phyloP scores from a whole-genome alignment of 2,888 invertebrate genomes.

The Nyleta sp. region DNA sequence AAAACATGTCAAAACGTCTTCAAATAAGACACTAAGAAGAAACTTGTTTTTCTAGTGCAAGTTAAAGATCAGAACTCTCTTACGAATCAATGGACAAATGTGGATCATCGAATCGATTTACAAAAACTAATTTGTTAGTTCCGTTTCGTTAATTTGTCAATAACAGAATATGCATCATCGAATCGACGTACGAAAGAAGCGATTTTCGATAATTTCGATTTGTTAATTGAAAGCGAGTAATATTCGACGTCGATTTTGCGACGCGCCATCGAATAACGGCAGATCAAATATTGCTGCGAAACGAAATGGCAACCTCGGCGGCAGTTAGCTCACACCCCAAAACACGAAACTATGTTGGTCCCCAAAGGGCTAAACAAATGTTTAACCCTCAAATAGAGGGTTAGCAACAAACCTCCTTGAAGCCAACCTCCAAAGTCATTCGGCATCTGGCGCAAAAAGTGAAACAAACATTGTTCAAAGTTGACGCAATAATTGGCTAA shows the following conservation, averaged over 20 bases:
- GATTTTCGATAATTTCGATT: no score
- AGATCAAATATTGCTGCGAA: slow-evolving; percentile 26
- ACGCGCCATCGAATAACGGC: neutral
- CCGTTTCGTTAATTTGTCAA: no score
- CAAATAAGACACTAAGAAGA: no score
- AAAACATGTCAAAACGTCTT: no score
- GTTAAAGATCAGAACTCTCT: no score
- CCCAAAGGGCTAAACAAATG: slow-evolving; percentile 56
- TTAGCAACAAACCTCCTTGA: slow-evolving; percentile 54
- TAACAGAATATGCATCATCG: no score
- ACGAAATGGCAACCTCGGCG: slow-evolving; percentile 44
- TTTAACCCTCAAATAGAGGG: slow-evolving; percentile 61
- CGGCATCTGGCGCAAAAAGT: slow-evolving; percentile 56
- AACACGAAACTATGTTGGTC: slow-evolving; percentile 45
- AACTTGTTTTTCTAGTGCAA: no score
- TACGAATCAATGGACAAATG: no score
- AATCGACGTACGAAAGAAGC: no score
- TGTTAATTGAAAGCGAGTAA: neutral
- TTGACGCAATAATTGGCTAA: slow-evolving; percentile 55
- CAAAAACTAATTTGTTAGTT: no score
- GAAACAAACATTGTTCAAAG: slow-evolving; percentile 59
- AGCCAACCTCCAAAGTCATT: slow-evolving; percentile 47
- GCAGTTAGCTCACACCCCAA: slow-evolving; percentile 34
- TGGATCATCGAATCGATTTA: no score
- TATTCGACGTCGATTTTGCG: neutral